Evolutionary conservation across 2,113 vertebrate genomes (phyloP).

Genomic region (Pelvicachromis taeniatus): DNA sequence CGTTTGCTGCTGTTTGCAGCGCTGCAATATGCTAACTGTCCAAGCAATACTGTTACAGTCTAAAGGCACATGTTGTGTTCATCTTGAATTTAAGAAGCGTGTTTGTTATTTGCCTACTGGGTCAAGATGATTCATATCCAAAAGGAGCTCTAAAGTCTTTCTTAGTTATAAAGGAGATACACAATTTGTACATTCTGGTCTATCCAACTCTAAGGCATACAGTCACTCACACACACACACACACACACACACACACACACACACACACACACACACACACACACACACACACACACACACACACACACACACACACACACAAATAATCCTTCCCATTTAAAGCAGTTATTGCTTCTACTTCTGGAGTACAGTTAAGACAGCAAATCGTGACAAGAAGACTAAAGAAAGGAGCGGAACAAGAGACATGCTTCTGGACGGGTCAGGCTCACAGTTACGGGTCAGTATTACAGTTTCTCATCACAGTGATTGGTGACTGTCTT

Average conservation of each 20-base stretch:
- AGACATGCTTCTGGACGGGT: slow-evolving; percentile 31
- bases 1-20: neutral
- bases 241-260: neutral
- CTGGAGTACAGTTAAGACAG: slow-evolving; percentile 33
- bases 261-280: neutral
- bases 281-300: neutral
- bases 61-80: neutral
- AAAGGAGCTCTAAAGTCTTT: neutral
- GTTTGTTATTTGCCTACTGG: neutral
- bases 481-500: slow-evolving; percentile 75
- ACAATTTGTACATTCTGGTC: neutral
- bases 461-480: slow-evolving; percentile 75
- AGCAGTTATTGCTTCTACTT: slow-evolving; percentile 67
- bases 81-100: neutral
- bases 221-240: neutral
- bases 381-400: neutral
- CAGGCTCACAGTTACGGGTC: slow-evolving; percentile 74
- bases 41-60: neutral
- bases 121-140: slow-evolving; percentile 3
- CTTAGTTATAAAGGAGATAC: neutral
- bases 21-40: neutral
- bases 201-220: neutral
- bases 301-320: neutral
- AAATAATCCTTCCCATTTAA: slow-evolving; percentile 17
- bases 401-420: slow-evolving; percentile 18